Evolutionary conservation across 2,797 vertebrate species (phyloP).

Genomic region (Todus mexicanus): DNA sequence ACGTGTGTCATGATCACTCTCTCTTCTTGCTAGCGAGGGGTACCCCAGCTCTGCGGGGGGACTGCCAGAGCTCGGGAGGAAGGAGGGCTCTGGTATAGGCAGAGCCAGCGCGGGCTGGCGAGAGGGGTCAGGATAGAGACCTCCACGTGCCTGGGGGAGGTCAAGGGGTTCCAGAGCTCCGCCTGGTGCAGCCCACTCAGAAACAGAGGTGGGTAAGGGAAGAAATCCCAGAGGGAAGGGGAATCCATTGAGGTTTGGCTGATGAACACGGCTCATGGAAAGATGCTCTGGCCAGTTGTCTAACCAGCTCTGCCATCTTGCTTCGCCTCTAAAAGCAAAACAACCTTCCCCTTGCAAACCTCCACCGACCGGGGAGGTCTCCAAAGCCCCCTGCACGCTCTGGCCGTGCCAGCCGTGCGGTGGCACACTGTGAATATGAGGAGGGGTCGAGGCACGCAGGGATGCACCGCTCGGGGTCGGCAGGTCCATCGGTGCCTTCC

Average conservation of each 20-base stretch:
- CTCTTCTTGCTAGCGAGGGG: background rate
- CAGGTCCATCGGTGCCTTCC: accelerated
- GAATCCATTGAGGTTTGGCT: background rate
- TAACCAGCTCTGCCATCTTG: background rate
- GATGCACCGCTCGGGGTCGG: background rate
- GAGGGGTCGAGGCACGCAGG: no score
- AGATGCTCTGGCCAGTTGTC: background rate
- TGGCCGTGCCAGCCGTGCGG: accelerated
- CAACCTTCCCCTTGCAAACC: accelerated
- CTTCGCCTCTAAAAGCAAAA: background rate
- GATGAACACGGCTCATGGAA: accelerated
- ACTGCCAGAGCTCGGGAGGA: background rate
- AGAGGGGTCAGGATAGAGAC: background rate
- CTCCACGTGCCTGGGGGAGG: accelerated
- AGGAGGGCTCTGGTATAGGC: accelerated
- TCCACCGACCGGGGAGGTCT: background rate
- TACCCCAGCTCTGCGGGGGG: background rate
- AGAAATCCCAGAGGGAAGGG: accelerated
- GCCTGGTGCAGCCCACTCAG: background rate
- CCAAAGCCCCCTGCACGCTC: background rate
- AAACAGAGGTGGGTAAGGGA: background rate
- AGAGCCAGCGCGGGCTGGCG: no score
- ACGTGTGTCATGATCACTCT: accelerated
- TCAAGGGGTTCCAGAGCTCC: background rate
- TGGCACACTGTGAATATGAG: accelerated